Evolutionary conservation across 2,113 vertebrate genomes (phyloP).

Genomic region (Elephas maximus): DNA sequence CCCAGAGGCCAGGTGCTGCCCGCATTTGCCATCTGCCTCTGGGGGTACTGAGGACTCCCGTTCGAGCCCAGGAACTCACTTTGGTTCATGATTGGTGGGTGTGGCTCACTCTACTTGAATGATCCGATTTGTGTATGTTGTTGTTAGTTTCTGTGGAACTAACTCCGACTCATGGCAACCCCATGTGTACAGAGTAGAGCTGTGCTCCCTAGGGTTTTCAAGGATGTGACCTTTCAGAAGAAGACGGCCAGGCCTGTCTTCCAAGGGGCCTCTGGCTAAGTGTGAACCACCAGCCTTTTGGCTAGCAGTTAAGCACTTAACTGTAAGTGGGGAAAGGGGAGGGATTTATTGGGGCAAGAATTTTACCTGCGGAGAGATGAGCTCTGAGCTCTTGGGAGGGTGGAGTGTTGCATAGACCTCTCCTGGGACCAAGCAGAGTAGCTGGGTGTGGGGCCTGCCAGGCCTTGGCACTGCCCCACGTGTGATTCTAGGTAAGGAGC

Average conservation of each 20-base stretch:
- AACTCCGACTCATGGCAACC: background rate
- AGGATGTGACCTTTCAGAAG: background rate
- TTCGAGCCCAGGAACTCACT: background rate
- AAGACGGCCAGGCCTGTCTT: background rate
- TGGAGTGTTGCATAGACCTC: background rate
- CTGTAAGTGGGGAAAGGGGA: background rate
- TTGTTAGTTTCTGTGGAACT: background rate
- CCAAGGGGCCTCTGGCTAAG: background rate
- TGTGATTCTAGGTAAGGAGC: background rate
- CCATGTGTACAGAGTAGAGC: background rate
- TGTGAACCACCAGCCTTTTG: background rate
- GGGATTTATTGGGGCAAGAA: background rate
- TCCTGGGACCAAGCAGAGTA: background rate
- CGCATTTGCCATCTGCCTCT: fast-evolving
- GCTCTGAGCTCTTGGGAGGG: background rate
- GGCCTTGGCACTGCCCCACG: background rate
- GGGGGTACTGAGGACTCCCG: too few species aligned
- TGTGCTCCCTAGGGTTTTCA: background rate
- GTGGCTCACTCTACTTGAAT: background rate
- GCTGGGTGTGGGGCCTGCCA: background rate
- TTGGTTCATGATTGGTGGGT: background rate
- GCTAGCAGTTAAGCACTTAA: background rate
- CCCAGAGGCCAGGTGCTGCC: fast-evolving
- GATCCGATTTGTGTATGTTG: background rate
- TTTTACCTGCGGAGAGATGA: background rate